Conservation (phyloP, 1,140 invertebrate species). For the Lutraria rhynchaena region DNA sequence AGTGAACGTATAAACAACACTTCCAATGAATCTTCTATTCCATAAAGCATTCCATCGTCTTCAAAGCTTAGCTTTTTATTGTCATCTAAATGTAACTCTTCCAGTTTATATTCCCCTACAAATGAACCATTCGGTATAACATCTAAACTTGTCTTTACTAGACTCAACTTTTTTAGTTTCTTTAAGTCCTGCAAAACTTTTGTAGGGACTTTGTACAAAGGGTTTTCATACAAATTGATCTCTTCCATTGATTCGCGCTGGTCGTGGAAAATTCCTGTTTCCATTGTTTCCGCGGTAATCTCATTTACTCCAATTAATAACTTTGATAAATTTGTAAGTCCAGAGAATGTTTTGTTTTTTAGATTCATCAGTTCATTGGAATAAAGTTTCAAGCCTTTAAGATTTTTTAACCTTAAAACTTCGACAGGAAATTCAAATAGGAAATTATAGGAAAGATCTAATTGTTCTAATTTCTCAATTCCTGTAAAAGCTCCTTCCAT, state of each 20-base stretch:
- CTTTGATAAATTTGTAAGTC: slow-evolving; percentile 29
- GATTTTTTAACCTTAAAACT: slow-evolving; percentile 42
- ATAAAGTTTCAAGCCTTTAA: slow-evolving; percentile 54
- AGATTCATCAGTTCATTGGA: slow-evolving; percentile 44
- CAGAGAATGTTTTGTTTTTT: slow-evolving; percentile 37
- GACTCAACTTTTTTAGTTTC: slow-evolving; percentile 46
- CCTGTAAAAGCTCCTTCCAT: slow-evolving; percentile 43
- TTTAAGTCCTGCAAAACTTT: slow-evolving; percentile 31
- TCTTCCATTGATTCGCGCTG: slow-evolving; percentile 42
- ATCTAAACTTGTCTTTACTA: slow-evolving; percentile 48
- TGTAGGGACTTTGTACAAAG: slow-evolving; percentile 42
- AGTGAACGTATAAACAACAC: slow-evolving; percentile 39
- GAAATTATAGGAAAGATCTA: slow-evolving; percentile 55
- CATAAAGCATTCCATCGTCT: slow-evolving; percentile 48
- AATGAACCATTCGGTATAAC: slow-evolving; percentile 45
- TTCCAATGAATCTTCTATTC: slow-evolving; percentile 51
- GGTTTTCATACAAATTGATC: slow-evolving; percentile 56
- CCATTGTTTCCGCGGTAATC: slow-evolving; percentile 40
- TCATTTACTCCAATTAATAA: slow-evolving; percentile 52
- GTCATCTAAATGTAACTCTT: slow-evolving; percentile 49
- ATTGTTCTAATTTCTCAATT: slow-evolving; percentile 47
- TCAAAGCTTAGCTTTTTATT: slow-evolving; percentile 39
- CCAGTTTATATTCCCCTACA: slow-evolving; percentile 46
- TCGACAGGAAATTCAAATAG: slow-evolving; percentile 51
- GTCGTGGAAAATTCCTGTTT: slow-evolving; percentile 42